Conservation (phyloP, 2,113 vertebrate species). For the Cyphomyrus plagiostoma region DNA sequence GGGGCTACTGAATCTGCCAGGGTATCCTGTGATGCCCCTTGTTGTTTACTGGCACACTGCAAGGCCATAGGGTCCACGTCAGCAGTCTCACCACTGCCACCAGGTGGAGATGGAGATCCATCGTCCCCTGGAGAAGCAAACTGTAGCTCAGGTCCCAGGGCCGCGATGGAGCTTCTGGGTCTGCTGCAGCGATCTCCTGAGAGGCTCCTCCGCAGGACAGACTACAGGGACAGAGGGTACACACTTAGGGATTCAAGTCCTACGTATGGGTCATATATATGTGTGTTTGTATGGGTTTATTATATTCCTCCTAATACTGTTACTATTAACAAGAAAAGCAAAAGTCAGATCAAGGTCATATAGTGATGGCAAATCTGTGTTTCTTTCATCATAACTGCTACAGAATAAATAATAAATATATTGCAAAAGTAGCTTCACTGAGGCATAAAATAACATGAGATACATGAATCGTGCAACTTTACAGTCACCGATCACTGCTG, state of each 20-base stretch:
- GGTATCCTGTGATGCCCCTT: background rate
- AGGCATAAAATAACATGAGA: background rate
- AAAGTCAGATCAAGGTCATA: background rate
- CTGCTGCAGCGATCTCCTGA: constrained; percentile 75
- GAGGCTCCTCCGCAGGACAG: constrained; percentile 69
- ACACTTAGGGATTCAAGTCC: background rate
- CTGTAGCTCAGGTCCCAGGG: constrained; percentile 61
- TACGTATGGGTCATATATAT: background rate
- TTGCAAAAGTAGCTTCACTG: background rate
- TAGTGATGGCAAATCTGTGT: background rate
- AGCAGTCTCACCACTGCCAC: constrained; percentile 31
- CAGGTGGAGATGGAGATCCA: constrained; percentile 53
- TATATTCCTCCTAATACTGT: background rate
- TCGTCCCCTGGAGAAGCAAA: constrained; percentile 54
- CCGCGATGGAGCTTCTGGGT: constrained; percentile 64
- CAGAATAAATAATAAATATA: background rate
- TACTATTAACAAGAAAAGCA: background rate
- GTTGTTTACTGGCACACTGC: background rate
- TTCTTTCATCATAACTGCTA: background rate
- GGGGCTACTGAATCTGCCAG: background rate
- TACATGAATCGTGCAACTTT: background rate
- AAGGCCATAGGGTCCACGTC: background rate
- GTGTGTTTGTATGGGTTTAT: background rate
- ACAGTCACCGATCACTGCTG: background rate
- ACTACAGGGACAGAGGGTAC: constrained; percentile 44